These are phyloP conservation scores for Zosterops lateralis DNA, from an alignment of 2,113 vertebrate species.

Conservation along the genomic window DNA sequence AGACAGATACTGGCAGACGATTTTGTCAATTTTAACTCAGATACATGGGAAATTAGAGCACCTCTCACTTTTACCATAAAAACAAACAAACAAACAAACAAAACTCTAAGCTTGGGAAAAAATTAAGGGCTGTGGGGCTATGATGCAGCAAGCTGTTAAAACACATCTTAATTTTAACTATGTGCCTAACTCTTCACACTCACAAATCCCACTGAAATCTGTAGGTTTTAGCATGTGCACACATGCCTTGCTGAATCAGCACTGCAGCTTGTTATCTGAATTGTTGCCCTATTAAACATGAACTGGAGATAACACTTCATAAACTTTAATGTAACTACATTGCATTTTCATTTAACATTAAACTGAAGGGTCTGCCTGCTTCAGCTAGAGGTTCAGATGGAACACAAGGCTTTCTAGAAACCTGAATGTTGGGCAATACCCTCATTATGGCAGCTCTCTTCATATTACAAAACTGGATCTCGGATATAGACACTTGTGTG, in stretches of 20 bases:
- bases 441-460: background rate
- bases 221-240: background rate
- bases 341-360: background rate
- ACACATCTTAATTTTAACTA: background rate
- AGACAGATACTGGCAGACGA: background rate
- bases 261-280: background rate
- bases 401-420: background rate
- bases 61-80: background rate
- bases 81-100: too few relatives aligned
- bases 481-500: background rate
- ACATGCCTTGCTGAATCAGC: background rate
- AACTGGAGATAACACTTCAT: background rate
- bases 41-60: background rate
- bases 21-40: background rate
- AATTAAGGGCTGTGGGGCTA: background rate
- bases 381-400: background rate
- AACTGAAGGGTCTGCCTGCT: background rate
- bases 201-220: background rate
- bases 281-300: background rate
- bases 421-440: background rate
- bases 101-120: background rate
- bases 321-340: background rate
- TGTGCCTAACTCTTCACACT: background rate
- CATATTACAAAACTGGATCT: background rate
- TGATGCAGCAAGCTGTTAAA: background rate